Evolutionary conservation across 2,113 vertebrate genomes (phyloP).

Genomic region (Heterocephalus glaber): DNA sequence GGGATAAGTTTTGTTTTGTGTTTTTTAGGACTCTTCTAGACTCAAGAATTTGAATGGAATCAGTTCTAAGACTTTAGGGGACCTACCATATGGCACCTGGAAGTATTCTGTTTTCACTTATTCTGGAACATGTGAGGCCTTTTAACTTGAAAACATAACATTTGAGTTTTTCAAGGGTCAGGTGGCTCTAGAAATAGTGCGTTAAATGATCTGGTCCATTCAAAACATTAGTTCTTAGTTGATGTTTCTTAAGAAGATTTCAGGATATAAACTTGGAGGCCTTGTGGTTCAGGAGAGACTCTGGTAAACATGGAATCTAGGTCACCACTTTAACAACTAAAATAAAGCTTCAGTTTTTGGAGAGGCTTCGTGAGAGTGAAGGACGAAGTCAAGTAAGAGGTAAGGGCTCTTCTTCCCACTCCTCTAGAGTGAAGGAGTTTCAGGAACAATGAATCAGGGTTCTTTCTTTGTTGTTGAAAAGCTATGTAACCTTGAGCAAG

Average conservation of each 20-base stretch:
- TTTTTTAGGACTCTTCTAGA: conserved; percentile 43
- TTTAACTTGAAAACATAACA: conserved; percentile 47
- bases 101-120: conserved; percentile 45
- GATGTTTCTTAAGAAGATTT: background rate
- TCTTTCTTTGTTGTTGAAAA: background rate
- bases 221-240: conserved; percentile 13
- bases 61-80: background rate
- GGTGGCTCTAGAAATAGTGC: conserved; percentile 19
- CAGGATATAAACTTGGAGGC: background rate
- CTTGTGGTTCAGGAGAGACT: background rate
- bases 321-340: background rate
- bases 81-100: background rate
- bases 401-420: background rate
- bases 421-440: background rate
- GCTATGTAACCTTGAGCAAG: background rate
- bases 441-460: background rate
- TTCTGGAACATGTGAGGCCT: conserved; percentile 26
- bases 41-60: conserved; percentile 49
- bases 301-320: background rate
- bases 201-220: background rate
- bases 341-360: background rate
- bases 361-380: background rate
- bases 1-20: conserved; percentile 65
- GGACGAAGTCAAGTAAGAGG: background rate
- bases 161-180: conserved; percentile 2